Percentiles rank a stretch among this genome's conserved stretches.
Evolutionary conservation across 2,888 invertebrate species (phyloP).

Genomic region (Boloria euphrosyne): DNA sequence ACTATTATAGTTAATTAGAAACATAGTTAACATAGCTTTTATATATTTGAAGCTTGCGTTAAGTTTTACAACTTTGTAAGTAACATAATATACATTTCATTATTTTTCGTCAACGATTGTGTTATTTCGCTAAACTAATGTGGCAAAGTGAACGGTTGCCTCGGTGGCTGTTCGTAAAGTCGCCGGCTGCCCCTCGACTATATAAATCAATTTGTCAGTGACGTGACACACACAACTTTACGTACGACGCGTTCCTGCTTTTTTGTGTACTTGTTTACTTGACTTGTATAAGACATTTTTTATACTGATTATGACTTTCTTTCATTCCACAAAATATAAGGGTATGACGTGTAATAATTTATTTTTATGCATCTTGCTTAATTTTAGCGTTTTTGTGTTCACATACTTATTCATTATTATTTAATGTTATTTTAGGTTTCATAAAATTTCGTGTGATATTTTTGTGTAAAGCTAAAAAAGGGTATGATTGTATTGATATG

Average conservation of each 20-base stretch:
- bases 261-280: constrained; percentile 35
- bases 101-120: constrained; percentile 10
- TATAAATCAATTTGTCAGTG: constrained; percentile 80
- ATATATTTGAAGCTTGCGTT: not conserved
- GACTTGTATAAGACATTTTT: constrained; percentile 26
- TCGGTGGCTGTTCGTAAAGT: constrained; percentile 56
- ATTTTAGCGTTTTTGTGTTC: not conserved
- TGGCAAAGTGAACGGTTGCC: constrained; percentile 36
- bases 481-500: no score
- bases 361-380: constrained; percentile 17
- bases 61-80: not conserved
- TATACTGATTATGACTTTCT: constrained; percentile 24
- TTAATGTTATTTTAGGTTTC: not conserved
- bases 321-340: constrained; percentile 26
- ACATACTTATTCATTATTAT: constrained; percentile 5
- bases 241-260: constrained; percentile 36
- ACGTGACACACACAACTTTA: constrained; percentile 55
- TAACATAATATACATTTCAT: not conserved
- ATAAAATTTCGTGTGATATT: no score
- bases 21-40: no score
- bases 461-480: no score
- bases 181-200: constrained; percentile 58
- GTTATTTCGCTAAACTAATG: constrained; percentile 17
- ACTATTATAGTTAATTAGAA: no score
- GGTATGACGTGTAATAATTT: constrained; percentile 18